phyloP scores from a whole-genome alignment of 2,888 invertebrate species.

The Idaea biselata region DNA sequence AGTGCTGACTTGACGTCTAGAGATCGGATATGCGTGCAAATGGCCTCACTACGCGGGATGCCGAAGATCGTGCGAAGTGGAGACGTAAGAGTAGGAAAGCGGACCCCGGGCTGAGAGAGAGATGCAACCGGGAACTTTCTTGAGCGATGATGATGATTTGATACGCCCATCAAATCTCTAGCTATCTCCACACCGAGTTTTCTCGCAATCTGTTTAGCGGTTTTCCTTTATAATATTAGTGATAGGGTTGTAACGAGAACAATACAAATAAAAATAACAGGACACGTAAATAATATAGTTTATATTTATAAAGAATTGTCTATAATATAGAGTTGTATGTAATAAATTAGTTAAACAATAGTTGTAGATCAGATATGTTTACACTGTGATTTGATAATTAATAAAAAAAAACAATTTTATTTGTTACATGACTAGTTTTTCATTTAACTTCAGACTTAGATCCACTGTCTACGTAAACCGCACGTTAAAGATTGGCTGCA shows the following conservation, averaged over 20 bases:
- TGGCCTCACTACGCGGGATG: too few relatives aligned
- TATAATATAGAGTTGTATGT: not conserved
- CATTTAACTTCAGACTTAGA: not conserved
- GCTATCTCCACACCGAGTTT: not conserved
- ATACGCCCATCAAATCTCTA: too few relatives aligned
- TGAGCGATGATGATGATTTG: too few relatives aligned
- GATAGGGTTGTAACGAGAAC: not conserved
- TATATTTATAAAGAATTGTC: slow-evolving; percentile 15
- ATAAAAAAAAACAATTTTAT: slow-evolving; percentile 50
- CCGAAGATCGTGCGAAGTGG: too few relatives aligned
- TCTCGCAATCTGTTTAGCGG: not conserved
- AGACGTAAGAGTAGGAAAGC: too few relatives aligned
- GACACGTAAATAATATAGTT: not conserved
- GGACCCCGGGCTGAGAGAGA: too few relatives aligned
- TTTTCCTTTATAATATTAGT: not conserved
- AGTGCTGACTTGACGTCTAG: too few relatives aligned
- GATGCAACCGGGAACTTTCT: not conserved
- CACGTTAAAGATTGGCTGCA: too few relatives aligned
- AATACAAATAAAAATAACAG: not conserved
- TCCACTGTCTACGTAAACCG: too few relatives aligned
- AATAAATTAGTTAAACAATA: slow-evolving; percentile 25
- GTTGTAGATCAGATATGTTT: slow-evolving; percentile 40
- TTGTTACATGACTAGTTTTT: slow-evolving; percentile 21
- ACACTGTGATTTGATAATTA: slow-evolving; percentile 44
- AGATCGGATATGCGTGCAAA: too few relatives aligned